Conservation (phyloP, 2,888 invertebrate species). For the Eupithecia abbreviata region DNA sequence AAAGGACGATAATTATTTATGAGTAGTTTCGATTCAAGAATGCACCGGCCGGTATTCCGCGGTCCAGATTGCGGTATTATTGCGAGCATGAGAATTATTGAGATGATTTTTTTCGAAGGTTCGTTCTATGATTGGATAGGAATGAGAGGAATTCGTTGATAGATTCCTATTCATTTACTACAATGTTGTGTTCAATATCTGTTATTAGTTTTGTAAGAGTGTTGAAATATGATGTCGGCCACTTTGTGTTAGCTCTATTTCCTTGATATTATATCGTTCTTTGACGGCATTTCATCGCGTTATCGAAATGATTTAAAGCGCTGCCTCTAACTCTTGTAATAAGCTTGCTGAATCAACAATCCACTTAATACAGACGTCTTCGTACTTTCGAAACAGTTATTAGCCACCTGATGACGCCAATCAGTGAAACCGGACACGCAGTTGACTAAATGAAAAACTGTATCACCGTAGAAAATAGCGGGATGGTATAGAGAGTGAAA, state of each 20-base stretch:
- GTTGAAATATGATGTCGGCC: background rate
- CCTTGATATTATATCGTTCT: background rate
- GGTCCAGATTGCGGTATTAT: slow-evolving; percentile 52
- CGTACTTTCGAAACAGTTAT: slow-evolving; percentile 16
- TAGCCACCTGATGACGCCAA: slow-evolving; percentile 46
- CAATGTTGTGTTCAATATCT: slow-evolving; percentile 35
- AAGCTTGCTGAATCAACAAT: slow-evolving; percentile 4
- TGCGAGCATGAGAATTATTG: slow-evolving; percentile 27
- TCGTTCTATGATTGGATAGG: slow-evolving; percentile 44
- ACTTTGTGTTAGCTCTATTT: background rate
- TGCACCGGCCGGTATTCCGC: slow-evolving; percentile 51
- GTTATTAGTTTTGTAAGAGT: background rate
- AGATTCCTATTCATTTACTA: slow-evolving; percentile 46
- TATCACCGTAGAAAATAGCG: slow-evolving; percentile 76
- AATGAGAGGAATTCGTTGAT: slow-evolving; percentile 54
- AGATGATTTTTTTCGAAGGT: slow-evolving; percentile 47
- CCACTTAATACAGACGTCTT: slow-evolving; percentile 10
- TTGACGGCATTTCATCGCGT: background rate
- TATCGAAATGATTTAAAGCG: background rate
- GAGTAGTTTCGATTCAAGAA: slow-evolving; percentile 58
- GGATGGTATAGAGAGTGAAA: slow-evolving; percentile 79
- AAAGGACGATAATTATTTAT: slow-evolving; percentile 56
- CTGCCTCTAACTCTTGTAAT: background rate
- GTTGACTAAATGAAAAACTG: slow-evolving; percentile 72
- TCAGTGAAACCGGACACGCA: slow-evolving; percentile 69